Evolutionary conservation across 2,113 vertebrate species (phyloP).

Genomic region (Sinosuthora webbiana): DNA sequence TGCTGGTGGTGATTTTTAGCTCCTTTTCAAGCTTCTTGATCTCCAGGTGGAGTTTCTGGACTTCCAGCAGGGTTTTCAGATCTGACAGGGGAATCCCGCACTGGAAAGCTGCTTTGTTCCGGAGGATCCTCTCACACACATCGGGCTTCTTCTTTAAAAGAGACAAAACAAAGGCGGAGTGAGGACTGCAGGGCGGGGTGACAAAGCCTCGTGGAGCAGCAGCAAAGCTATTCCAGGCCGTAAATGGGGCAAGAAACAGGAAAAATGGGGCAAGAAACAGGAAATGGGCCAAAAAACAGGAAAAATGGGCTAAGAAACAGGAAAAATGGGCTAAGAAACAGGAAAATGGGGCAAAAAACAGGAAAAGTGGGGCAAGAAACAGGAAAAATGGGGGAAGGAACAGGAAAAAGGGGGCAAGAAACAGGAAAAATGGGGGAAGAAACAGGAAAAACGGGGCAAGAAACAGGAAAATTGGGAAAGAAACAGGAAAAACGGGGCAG

Average conservation of each 20-base stretch:
- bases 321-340: too few relatives aligned
- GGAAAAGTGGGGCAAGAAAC: too few relatives aligned
- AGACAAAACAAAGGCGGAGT: not conserved
- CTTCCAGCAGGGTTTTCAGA: conserved; percentile 52
- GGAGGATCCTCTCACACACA: not conserved
- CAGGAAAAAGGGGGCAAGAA: too few relatives aligned
- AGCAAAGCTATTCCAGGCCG: not conserved
- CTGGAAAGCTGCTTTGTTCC: not conserved
- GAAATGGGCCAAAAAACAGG: not conserved
- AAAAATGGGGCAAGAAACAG: not conserved
- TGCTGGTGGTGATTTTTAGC: fast-evolving
- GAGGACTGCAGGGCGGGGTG: not conserved
- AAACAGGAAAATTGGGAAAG: too few relatives aligned
- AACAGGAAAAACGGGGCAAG: too few relatives aligned
- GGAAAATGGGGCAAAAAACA: too few relatives aligned
- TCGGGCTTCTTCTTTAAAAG: not conserved
- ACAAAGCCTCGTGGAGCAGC: fast-evolving
- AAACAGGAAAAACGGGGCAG: not conserved
- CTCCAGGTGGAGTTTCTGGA: conserved; percentile 53
- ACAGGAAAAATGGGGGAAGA: too few relatives aligned
- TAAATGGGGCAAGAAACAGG: not conserved
- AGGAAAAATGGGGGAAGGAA: not conserved
- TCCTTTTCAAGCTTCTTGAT: conserved; percentile 29
- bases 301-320: not conserved
- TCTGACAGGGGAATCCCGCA: conserved; percentile 31